phyloP scores from a whole-genome alignment of 1,140 invertebrate species.

The Drosophila bocki region DNA sequence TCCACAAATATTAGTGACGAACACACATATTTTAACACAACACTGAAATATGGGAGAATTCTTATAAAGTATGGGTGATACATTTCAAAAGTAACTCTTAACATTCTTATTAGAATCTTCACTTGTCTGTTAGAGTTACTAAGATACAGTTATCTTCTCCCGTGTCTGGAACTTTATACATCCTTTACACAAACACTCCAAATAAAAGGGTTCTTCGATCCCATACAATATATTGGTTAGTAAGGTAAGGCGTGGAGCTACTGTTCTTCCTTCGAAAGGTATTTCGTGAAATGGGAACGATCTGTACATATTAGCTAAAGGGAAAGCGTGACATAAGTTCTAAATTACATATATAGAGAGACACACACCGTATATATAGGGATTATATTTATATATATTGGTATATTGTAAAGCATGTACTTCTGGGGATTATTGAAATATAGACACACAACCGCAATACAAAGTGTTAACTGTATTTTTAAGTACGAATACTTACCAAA shows the following conservation, averaged over 20 bases:
- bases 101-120: background rate
- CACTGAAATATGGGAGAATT: background rate
- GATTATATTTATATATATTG: slow-evolving; percentile 38
- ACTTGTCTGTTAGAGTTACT: background rate
- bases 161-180: slow-evolving; percentile 1
- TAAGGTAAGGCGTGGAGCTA: slow-evolving; percentile 8
- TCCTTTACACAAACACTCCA: slow-evolving; percentile 10
- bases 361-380: slow-evolving; percentile 19
- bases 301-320: slow-evolving; percentile 47
- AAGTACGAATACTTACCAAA: slow-evolving; percentile 30
- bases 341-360: slow-evolving; percentile 58
- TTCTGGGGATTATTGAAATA: slow-evolving; percentile 14
- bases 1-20: background rate
- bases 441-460: slow-evolving; percentile 36
- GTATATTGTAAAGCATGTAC: slow-evolving; percentile 30
- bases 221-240: slow-evolving; percentile 11
- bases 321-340: slow-evolving; percentile 60
- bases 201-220: background rate
- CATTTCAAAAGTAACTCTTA: slow-evolving; percentile 2
- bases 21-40: slow-evolving; percentile 5
- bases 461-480: slow-evolving; percentile 50
- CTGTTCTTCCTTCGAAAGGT: slow-evolving; percentile 28
- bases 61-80: slow-evolving; percentile 41
- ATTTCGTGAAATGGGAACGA: background rate
- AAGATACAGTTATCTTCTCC: background rate